phyloP scores from a whole-genome alignment of 92 coral and sea anemone species.

The Siderastrea radians region DNA sequence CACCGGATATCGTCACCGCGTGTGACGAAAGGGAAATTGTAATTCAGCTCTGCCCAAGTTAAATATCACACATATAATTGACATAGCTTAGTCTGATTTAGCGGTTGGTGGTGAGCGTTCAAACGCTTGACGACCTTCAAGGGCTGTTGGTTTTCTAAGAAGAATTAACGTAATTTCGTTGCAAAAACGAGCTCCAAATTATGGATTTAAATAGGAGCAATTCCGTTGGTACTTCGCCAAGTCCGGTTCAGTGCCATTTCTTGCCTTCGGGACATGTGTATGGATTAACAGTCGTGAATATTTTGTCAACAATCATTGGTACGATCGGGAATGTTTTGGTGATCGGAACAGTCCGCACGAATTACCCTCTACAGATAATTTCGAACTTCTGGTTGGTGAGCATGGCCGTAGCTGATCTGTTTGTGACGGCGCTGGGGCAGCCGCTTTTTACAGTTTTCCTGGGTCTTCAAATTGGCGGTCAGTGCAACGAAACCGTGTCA shows the following conservation, averaged over 20 bases:
- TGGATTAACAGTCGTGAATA: slow-evolving; percentile 59
- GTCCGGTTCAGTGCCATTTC: not conserved
- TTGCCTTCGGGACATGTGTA: slow-evolving; percentile 65
- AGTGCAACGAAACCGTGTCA: slow-evolving; percentile 61
- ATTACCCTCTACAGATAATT: slow-evolving; percentile 74
- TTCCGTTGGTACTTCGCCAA: not conserved
- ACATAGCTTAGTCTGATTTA: slow-evolving; percentile 17
- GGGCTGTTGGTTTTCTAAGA: not conserved
- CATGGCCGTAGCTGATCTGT: slow-evolving; percentile 79
- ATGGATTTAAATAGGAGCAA: slow-evolving; percentile 1
- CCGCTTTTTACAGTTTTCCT: slow-evolving; percentile 71
- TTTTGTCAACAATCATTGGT: slow-evolving; percentile 78
- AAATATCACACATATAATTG: slow-evolving; percentile 27
- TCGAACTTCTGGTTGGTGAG: slow-evolving; percentile 81
- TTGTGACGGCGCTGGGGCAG: slow-evolving; percentile 71
- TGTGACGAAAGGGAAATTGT: slow-evolving; percentile 44
- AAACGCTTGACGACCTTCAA: not conserved
- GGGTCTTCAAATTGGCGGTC: slow-evolving; percentile 53
- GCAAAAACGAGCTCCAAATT: not conserved
- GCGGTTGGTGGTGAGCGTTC: slow-evolving; percentile 19
- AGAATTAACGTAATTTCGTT: too few relatives aligned
- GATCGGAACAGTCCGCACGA: slow-evolving; percentile 86
- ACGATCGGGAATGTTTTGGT: slow-evolving; percentile 85
- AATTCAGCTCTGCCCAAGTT: slow-evolving; percentile 16
- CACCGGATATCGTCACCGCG: slow-evolving; percentile 23